Evolutionary conservation across 2,797 vertebrate species (phyloP).

Genomic region (Megalops cyprinoides): DNA sequence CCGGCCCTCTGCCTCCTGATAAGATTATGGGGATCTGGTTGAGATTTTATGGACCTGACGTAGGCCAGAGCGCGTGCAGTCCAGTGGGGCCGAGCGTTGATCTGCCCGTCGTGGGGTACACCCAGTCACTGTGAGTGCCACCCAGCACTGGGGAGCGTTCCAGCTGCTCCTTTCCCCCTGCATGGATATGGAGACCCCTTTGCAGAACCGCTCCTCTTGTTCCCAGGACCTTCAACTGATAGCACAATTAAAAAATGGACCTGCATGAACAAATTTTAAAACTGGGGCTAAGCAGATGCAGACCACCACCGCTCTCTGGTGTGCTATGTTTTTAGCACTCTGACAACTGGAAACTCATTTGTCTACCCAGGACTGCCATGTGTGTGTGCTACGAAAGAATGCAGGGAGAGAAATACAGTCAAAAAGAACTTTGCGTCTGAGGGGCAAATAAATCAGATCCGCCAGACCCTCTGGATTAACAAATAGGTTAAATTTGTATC

Average conservation of each 20-base stretch:
- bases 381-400: neutral
- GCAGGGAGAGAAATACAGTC: no score
- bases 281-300: neutral
- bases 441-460: neutral
- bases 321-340: neutral
- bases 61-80: neutral
- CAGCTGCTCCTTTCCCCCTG: neutral
- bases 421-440: neutral
- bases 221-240: no score
- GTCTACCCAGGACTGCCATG: neutral
- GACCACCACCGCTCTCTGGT: neutral
- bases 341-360: conserved; percentile 1
- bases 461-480: neutral
- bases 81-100: no score
- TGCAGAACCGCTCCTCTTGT: no score
- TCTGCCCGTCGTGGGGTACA: no score
- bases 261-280: neutral
- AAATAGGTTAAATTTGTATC: neutral
- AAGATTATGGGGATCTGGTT: conserved; percentile 52
- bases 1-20: conserved; percentile 55
- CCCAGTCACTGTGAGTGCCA: no score
- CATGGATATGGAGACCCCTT: no score
- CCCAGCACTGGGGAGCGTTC: no score
- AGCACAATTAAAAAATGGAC: neutral
- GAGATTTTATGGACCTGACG: conserved; percentile 52